phyloP scores from a whole-genome alignment of 2,888 invertebrate genomes.

The Diarsia dahlii region DNA sequence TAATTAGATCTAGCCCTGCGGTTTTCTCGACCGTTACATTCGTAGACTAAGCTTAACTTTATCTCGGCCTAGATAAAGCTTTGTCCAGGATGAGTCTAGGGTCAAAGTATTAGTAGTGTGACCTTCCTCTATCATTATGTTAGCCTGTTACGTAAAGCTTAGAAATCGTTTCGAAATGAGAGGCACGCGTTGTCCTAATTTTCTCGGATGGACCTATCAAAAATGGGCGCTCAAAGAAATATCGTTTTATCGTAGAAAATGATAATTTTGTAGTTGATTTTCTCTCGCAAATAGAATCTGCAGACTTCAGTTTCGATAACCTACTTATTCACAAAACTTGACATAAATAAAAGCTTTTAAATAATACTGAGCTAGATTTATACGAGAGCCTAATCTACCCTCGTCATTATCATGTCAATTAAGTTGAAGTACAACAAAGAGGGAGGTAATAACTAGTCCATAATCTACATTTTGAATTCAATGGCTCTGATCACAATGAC shows the following conservation, averaged over 20 bases:
- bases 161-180: conserved; percentile 30
- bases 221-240: not conserved
- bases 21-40: conserved; percentile 36
- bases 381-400: not conserved
- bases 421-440: conserved; percentile 1
- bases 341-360: not conserved
- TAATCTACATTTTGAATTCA: not conserved
- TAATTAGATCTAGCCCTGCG: conserved; percentile 60
- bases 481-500: not conserved
- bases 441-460: not conserved
- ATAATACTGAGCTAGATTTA: not conserved
- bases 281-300: not conserved
- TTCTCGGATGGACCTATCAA: conserved; percentile 3
- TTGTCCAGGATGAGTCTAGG: conserved; percentile 56
- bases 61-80: conserved; percentile 65
- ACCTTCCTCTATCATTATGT: conserved; percentile 55
- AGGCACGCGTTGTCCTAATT: conserved; percentile 27
- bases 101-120: conserved; percentile 53
- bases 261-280: not conserved
- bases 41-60: conserved; percentile 64
- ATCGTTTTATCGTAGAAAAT: not conserved
- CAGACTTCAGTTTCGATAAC: not conserved
- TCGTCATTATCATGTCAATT: not conserved
- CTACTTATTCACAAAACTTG: not conserved
- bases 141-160: conserved; percentile 39